Conservation (phyloP, 2,113 vertebrate species). For the Larimichthys polyactis region DNA sequence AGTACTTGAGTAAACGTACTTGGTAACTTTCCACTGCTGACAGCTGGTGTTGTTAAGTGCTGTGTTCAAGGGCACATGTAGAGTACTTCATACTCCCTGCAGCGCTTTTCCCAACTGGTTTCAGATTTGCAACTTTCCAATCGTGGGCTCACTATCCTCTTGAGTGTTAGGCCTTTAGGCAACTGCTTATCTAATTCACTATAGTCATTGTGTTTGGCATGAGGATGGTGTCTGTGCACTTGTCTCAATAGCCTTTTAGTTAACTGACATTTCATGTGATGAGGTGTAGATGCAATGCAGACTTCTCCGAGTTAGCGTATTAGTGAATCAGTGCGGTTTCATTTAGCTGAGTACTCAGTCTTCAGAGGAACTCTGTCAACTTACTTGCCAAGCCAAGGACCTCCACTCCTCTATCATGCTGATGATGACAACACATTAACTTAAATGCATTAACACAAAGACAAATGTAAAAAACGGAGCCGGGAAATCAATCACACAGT, state of each 20-base stretch:
- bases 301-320: background rate
- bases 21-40: background rate
- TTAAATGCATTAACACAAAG: constrained; percentile 45
- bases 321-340: constrained; percentile 27
- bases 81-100: constrained; percentile 1
- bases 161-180: background rate
- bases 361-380: background rate
- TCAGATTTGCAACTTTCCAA: constrained; percentile 17
- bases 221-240: background rate
- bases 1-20: background rate
- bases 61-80: background rate
- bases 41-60: background rate
- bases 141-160: background rate
- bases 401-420: constrained; percentile 21
- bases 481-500: constrained; percentile 43
- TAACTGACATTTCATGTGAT: constrained; percentile 3
- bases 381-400: constrained; percentile 19
- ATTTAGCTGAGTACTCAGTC: constrained; percentile 25
- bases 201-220: constrained; percentile 6
- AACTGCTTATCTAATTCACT: background rate
- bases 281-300: constrained; percentile 22
- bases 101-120: constrained; percentile 26
- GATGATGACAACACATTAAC: constrained; percentile 41
- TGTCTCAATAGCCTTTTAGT: constrained; percentile 14
- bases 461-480: constrained; percentile 39